Evolutionary conservation across 2,888 invertebrate species (phyloP), one percentile per base, ranked within the genome.

Genomic region (Dasysyrphus tricinctus): DNA sequence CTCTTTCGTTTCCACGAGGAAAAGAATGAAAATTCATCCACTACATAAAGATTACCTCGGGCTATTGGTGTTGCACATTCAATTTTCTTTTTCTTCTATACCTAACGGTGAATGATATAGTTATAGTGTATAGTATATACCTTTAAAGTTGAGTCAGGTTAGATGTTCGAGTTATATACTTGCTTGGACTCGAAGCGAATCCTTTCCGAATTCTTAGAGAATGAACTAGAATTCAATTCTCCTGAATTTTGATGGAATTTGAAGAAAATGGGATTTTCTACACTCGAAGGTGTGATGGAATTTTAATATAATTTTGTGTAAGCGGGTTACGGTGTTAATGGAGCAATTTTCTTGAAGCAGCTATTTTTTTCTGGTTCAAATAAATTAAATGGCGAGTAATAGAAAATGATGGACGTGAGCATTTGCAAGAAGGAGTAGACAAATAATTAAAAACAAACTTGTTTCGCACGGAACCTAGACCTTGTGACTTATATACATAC

Each of bases 51-150:
- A 76, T 57, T 67, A 82, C 74, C 69, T 63, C 49, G 34, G 74
- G 78, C 54, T 34, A 73, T 59, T 16, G 32, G 65, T 65, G 69
- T 54, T 63, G 74, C 51, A 70, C 72, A 76, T 80, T 80, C 76
- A 80, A 76, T 75, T 79, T 79, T 70, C 57, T n/a, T 19, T 16
- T 47, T 12, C 34, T 12, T n/a, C n/a, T 14, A 4, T 54, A 29
- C 7, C 14, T n/a, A n/a, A 39, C 6, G 32, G 9, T 63, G 63
- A 44, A 65, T 65, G 67, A 56, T 47, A 19, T 24, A 14, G 51
- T 51, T 0, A 3, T 3, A 16, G 16, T 16, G 11, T 8, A 16
- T 1, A 11, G 24, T n/a, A n/a, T n/a, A n/a, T n/a, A n/a, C n/a
- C n/a, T n/a, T n/a, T n/a, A n/a, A n/a, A n/a, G n/a, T n/a, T n/a